phyloP scores from a whole-genome alignment of 2,113 vertebrate genomes.

The Corythornis cristatus region DNA sequence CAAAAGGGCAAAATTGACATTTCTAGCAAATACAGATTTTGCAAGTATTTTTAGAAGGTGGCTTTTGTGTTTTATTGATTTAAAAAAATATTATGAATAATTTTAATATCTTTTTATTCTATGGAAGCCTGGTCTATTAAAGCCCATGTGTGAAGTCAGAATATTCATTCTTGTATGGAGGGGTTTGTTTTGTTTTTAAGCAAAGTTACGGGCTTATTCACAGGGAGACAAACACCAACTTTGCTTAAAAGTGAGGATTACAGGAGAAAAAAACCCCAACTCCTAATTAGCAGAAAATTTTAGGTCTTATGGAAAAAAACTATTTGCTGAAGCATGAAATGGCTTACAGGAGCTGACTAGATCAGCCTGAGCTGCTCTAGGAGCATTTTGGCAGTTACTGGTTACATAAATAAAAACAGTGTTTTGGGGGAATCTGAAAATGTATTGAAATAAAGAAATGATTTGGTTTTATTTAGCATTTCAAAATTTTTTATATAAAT shows the following conservation, averaged over 20 bases:
- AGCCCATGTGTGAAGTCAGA: neutral
- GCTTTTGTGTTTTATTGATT: neutral
- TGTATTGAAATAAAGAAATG: neutral
- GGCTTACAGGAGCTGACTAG: neutral
- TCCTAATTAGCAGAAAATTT: neutral
- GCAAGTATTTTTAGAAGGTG: neutral
- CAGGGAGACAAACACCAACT: neutral
- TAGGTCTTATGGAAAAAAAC: neutral
- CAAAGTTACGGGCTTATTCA: neutral
- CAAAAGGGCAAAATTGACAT: neutral
- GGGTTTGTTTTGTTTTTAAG: neutral
- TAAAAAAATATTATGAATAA: too few relatives aligned
- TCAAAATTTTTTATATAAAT: neutral
- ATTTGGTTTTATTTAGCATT: neutral
- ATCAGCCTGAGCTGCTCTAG: neutral
- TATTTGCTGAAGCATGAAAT: neutral
- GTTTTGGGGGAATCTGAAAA: neutral
- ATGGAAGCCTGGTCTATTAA: neutral
- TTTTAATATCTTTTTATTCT: neutral
- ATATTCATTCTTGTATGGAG: neutral
- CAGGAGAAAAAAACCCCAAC: accelerated
- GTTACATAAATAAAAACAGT: neutral
- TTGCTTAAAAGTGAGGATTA: neutral
- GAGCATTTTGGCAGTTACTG: neutral
- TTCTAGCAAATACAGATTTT: neutral